phyloP scores from a whole-genome alignment of 2,888 invertebrate genomes.

The Eurois occulta region DNA sequence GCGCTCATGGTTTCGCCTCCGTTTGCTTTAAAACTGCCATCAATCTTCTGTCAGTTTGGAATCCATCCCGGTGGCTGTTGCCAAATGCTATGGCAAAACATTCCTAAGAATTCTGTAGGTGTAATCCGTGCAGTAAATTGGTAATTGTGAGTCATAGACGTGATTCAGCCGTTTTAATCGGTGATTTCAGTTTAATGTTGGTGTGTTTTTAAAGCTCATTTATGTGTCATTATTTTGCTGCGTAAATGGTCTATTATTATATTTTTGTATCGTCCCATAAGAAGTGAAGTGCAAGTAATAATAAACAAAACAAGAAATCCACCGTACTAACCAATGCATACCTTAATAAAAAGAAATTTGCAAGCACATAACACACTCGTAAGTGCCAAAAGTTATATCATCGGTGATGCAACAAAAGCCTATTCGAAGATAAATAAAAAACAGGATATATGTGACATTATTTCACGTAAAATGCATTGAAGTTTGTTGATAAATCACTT shows the following conservation, averaged over 20 bases:
- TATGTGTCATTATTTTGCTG: conserved; percentile 15
- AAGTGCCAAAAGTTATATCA: conserved; percentile 61
- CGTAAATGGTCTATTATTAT: background rate
- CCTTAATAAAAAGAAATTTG: conserved; percentile 58
- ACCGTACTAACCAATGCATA: conserved; percentile 25
- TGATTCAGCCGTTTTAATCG: conserved; percentile 42
- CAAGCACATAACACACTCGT: conserved; percentile 44
- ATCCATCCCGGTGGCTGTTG: conserved; percentile 66
- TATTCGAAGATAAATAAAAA: conserved; percentile 67
- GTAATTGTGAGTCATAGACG: conserved; percentile 46
- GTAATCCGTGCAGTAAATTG: conserved; percentile 45
- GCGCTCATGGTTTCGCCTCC: conserved; percentile 43
- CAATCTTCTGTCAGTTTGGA: conserved; percentile 69
- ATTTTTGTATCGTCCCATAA: background rate
- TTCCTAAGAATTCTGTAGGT: conserved; percentile 45
- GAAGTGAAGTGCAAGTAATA: background rate
- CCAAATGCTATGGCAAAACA: conserved; percentile 61
- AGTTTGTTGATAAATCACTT: conserved; percentile 77
- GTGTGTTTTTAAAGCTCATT: conserved; percentile 18
- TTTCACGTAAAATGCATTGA: conserved; percentile 62
- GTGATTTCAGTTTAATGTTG: background rate
- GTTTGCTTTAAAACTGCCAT: conserved; percentile 51
- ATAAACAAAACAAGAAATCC: conserved; percentile 32
- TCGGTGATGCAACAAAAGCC: conserved; percentile 64
- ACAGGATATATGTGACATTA: conserved; percentile 67